A percentile compares a stretch with the other conserved stretches of the same genome.
phyloP scores from a whole-genome alignment of 2,888 invertebrate species.

The Tachina grossa region DNA sequence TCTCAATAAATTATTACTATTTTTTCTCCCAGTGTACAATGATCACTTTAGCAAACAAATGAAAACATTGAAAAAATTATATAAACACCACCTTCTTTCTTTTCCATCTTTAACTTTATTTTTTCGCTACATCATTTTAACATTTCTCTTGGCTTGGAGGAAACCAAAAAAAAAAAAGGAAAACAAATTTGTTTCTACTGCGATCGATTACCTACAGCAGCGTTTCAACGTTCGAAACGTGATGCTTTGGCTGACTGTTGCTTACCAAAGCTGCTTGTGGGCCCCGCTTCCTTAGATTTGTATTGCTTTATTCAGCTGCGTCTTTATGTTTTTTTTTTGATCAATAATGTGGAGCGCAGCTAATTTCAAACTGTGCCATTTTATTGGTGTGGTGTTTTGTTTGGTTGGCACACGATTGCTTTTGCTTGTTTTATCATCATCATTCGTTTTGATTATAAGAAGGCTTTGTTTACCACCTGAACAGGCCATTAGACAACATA shows the following conservation, averaged over 20 bases:
- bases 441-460: conserved; percentile 48
- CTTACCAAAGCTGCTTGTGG: conserved; percentile 74
- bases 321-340: conserved; percentile 34
- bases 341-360: conserved; percentile 80
- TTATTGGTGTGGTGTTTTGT: conserved; percentile 50
- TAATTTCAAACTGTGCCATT: conserved; percentile 72
- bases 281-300: conserved; percentile 44
- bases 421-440: conserved; percentile 55
- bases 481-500: conserved; percentile 43
- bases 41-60: conserved; percentile 49
- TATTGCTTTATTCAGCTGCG: neutral
- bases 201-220: conserved; percentile 74
- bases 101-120: conserved; percentile 33
- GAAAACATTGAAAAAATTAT: conserved; percentile 57
- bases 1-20: no score
- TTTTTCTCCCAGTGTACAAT: conserved; percentile 39
- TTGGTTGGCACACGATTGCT: conserved; percentile 78
- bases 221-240: conserved; percentile 71
- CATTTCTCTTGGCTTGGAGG: conserved; percentile 59
- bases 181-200: conserved; percentile 16
- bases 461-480: conserved; percentile 44
- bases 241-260: conserved; percentile 50
- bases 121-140: conserved; percentile 44
- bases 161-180: neutral
- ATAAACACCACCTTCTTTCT: conserved; percentile 64